Base-by-base conservation (phyloP, 2,113 vertebrate genomes). In the Leptocoma aspasia region DNA sequence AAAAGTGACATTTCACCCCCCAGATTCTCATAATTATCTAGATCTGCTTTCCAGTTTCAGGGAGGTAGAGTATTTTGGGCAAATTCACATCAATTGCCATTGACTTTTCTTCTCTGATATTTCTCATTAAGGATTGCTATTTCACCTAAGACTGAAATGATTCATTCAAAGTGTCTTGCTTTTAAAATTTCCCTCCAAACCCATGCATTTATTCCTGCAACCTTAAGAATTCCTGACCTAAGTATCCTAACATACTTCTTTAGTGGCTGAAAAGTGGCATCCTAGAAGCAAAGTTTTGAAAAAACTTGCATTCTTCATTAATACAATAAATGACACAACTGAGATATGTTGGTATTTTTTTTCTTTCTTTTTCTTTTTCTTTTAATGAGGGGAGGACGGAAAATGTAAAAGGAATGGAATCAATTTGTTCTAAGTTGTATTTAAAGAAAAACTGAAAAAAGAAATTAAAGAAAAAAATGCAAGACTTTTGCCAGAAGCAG, bases 311-410 rank as follows among this genome's bases (percentile, higher is more conserved):
- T 53, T 82, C 22, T 70, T 76, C 27, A 47, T 35, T 56, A 66
- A 39, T 26, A 37, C 2, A 13, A 57, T 61, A 89, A 82, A 41
- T 70, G 3, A 33, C n/a, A 52, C 2, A 66, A 15, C 2, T 49
- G 6, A 85, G 7, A 3, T 45, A 33, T 44, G 39, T 18, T 61
- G 20, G 9, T 59, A 37, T 65, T 52, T 79, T 17, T n/a, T 7
- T 10, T 3, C 5, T 11, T 35, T 15, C 23, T 11, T 11, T 17
- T 13, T 23, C 4, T 10, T 17, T 11, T 8, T 15, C 5, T n/a
- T 28, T 31, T 60, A 22, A 15, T 78, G n/a, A 42, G 4, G 1
- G 4, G 1, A 33, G 1, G 15, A 30, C 23, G 6, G 5, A 61
- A 64, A 22, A 61, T 57, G 2, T n/a, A 61, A 63, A 63, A 81